Percentiles rank a stretch among this genome's conserved stretches.
Evolutionary conservation across 1,140 invertebrate species (phyloP).

Genomic region (Heliconius hewitsoni): DNA sequence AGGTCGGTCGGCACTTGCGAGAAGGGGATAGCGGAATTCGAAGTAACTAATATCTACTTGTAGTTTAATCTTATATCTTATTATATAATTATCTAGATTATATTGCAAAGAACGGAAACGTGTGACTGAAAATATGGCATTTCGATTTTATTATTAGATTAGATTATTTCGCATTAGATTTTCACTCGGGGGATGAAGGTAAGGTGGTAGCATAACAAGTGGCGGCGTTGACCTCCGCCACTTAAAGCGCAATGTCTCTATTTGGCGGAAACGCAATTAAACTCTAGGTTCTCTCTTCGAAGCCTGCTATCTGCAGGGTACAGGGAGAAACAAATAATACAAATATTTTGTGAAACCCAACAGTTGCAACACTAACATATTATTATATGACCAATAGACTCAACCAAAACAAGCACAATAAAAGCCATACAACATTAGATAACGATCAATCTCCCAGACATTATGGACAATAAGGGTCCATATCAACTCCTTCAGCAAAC

Average conservation of each 20-base stretch:
- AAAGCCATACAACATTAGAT: not conserved
- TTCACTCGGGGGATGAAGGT: too few species aligned
- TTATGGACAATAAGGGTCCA: not conserved
- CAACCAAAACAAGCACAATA: not conserved
- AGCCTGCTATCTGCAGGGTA: too few species aligned
- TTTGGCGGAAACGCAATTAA: too few species aligned
- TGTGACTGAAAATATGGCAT: too few species aligned
- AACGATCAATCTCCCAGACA: not conserved
- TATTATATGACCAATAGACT: not conserved
- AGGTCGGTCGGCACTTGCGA: not conserved
- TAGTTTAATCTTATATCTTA: not conserved
- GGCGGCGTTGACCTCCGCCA: too few species aligned
- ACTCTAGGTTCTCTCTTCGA: too few species aligned
- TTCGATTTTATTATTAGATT: too few species aligned
- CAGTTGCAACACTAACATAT: not conserved
- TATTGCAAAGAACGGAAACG: not conserved
- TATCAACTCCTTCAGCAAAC: not conserved
- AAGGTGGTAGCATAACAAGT: too few species aligned
- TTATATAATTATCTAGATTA: not conserved
- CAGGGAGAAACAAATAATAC: too few species aligned
- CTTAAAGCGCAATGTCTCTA: too few species aligned
- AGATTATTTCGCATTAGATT: too few species aligned
- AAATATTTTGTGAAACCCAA: too few species aligned
- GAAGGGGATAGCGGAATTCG: constrained; percentile 3
- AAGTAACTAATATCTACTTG: not conserved